Base-by-base conservation (phyloP, 2,888 invertebrate genomes). In the Sesia bembeciformis region DNA sequence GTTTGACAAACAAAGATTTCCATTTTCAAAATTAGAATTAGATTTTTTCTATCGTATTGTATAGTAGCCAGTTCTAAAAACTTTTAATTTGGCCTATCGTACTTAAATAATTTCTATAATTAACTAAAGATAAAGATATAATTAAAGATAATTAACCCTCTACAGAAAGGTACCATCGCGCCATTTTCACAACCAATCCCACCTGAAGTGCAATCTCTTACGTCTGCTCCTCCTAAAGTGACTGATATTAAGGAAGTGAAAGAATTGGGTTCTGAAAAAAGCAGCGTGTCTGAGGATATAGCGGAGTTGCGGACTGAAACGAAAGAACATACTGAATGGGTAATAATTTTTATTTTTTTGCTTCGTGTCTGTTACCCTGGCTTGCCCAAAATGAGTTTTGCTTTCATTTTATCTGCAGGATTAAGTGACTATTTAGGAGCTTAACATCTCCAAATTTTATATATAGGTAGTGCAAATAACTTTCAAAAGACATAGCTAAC, bases 221-320 rank as follows among this genome's bases (percentile, higher is more conserved):
- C 61, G 39, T 65, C 72, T 0, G 62, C 56, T 40, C 56, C 58
- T 5, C 57, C 65, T 3, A 54, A 62, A 52, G 39, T 55, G 41
- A 43, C 53, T 4, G 53, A 53, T 8, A 55, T 67, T 54, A 56
- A 65, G 57, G 66, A 66, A 63, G 43, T 6, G 6, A 40, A 40
- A 52, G 40, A 52, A 40, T 8, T 7, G n/a, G 40, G 23, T 8
- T 40, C 40, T n/a, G 52, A 40, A 8, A 40, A 76, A 0, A 82
- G 82, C 55, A 84, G 78, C 63, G 81, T 80, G 62, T 75, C 70
- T 51, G 83, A 80, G 49, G 84, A 86, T 54, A 65, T 81, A 7
- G 62, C 67, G 5, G 84, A 81, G 55, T 61, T 76, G 62, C 81
- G 74, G 67, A 72, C 70, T 3, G 78, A 73, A 52, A 58, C 64